phyloP scores from a whole-genome alignment of 2,888 invertebrate species.

The Syritta pipiens region DNA sequence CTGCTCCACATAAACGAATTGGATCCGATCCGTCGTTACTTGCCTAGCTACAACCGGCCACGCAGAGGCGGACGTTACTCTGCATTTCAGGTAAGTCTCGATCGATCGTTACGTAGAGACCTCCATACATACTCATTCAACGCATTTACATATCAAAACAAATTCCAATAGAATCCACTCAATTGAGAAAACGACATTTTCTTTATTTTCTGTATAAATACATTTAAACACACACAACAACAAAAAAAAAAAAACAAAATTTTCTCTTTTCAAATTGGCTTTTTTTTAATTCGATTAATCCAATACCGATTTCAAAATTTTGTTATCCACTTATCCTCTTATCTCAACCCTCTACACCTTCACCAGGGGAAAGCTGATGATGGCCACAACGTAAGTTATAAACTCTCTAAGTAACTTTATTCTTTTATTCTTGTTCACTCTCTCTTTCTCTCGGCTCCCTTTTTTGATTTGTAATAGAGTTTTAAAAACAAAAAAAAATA shows the following conservation, averaged over 20 bases:
- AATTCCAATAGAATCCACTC: slow-evolving; percentile 6
- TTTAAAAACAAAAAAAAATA: slow-evolving; percentile 5
- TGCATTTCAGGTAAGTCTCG: slow-evolving; percentile 94
- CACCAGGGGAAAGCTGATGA: slow-evolving; percentile 68
- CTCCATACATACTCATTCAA: slow-evolving; percentile 29
- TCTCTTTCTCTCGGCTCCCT: slow-evolving; percentile 36
- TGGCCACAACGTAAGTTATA: slow-evolving; percentile 63
- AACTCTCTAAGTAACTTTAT: slow-evolving; percentile 41
- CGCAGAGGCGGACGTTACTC: slow-evolving; percentile 95
- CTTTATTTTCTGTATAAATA: too few relatives aligned
- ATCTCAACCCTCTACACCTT: slow-evolving; percentile 51
- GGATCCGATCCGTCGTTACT: slow-evolving; percentile 95
- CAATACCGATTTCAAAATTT: slow-evolving; percentile 60
- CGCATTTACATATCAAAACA: slow-evolving; percentile 31
- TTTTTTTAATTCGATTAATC: slow-evolving; percentile 43
- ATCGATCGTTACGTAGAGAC: too few relatives aligned
- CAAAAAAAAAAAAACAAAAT: too few relatives aligned
- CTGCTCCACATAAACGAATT: slow-evolving; percentile 95
- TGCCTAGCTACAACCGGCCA: slow-evolving; percentile 97
- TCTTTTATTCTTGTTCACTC: slow-evolving; percentile 29
- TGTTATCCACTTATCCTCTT: slow-evolving; percentile 63
- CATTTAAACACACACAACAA: background rate
- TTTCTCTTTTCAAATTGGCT: slow-evolving; percentile 36
- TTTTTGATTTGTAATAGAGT: slow-evolving; percentile 6
- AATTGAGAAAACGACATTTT: slow-evolving; percentile 17